These are phyloP conservation scores for Leuciscus idus DNA, from an alignment of 2,113 vertebrate genomes.

Conservation along the genomic window DNA sequence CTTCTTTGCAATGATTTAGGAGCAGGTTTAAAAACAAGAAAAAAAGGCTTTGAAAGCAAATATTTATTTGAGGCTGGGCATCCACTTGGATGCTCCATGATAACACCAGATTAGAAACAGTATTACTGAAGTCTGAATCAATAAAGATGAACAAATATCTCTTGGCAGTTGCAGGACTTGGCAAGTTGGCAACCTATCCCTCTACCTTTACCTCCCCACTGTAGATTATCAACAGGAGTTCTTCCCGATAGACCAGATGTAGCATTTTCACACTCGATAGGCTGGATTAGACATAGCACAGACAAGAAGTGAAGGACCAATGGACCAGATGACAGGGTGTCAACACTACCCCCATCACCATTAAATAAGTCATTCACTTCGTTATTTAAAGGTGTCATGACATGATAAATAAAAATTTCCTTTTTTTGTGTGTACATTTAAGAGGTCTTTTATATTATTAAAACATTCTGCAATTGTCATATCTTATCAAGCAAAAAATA, in stretches of 20 bases:
- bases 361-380: no score
- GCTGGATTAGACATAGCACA: background rate
- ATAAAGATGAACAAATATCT: slow-evolving; percentile 31
- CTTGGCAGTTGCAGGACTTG: background rate
- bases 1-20: slow-evolving; percentile 3
- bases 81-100: background rate
- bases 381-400: no score
- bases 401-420: no score
- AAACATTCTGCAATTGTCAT: no score
- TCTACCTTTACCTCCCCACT: background rate
- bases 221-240: background rate
- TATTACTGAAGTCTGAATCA: slow-evolving; percentile 17
- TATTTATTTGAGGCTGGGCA: background rate
- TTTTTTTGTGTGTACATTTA: no score
- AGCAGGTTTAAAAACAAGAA: background rate
- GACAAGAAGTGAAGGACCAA: background rate
- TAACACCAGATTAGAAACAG: slow-evolving; percentile 28
- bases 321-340: background rate
- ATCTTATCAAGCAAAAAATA: no score
- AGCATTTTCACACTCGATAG: slow-evolving; percentile 15
- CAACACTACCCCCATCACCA: no score
- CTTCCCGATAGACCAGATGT: slow-evolving; percentile 18
- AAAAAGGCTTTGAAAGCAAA: slow-evolving; percentile 12
- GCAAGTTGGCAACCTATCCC: background rate
- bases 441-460: no score